Evolutionary conservation across 2,113 vertebrate species (phyloP).

Genomic region (Dicaeum eximium): DNA sequence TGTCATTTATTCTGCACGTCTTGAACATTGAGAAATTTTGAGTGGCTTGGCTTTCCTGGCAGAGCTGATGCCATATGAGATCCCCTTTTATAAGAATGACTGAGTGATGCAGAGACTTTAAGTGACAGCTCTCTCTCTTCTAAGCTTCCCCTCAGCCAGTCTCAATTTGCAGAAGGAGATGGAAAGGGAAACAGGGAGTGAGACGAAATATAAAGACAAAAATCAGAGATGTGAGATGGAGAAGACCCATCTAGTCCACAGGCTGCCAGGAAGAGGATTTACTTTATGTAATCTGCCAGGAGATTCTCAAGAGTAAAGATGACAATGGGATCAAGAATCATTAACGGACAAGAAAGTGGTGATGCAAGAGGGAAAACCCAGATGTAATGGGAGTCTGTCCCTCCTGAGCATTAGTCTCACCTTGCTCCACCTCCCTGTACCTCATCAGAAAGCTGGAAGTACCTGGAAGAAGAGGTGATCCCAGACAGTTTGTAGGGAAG

Average conservation of each 20-base stretch:
- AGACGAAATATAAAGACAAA: not conserved
- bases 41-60: not conserved
- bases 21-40: not conserved
- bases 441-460: not conserved
- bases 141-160: not conserved
- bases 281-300: not conserved
- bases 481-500: not conserved
- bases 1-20: not conserved
- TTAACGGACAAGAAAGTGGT: not conserved
- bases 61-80: not conserved
- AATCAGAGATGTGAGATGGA: not conserved
- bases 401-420: not conserved
- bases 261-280: not conserved
- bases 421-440: not conserved
- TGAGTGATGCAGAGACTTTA: slow-evolving; percentile 26
- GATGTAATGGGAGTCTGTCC: not conserved
- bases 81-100: slow-evolving; percentile 15
- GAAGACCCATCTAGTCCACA: not conserved
- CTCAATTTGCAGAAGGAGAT: slow-evolving; percentile 29
- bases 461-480: not conserved
- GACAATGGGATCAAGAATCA: not conserved
- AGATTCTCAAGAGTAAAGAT: not conserved
- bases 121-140: slow-evolving; percentile 41
- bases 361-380: not conserved
- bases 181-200: not conserved